Percentiles rank a stretch among this genome's conserved stretches.
phyloP scores from a whole-genome alignment of 2,113 vertebrate species.

The Myrmecophaga tridactyla region DNA sequence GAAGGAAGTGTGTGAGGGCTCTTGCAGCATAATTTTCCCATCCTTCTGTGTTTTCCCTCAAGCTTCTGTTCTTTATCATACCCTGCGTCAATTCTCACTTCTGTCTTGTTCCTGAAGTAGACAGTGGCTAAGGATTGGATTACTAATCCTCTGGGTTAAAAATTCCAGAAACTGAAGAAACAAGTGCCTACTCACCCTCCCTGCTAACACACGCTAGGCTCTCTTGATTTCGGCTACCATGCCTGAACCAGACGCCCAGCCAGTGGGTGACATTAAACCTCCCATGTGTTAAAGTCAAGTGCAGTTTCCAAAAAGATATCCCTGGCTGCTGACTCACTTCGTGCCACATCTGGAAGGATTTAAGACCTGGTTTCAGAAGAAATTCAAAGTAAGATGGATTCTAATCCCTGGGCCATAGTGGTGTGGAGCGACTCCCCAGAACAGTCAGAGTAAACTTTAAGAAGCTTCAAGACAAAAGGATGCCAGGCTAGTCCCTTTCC shows the following conservation, averaged over 20 bases:
- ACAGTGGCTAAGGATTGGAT: not conserved
- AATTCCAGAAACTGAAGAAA: not conserved
- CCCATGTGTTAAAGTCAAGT: not conserved
- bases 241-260: not conserved
- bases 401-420: not conserved
- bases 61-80: not conserved
- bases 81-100: too few relatives aligned
- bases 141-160: not conserved
- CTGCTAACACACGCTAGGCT: not conserved
- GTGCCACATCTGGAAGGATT: not conserved
- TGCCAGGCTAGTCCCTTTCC: not conserved
- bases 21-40: fast-evolving
- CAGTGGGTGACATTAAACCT: not conserved
- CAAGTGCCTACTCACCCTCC: fast-evolving
- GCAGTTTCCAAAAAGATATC: not conserved
- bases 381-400: not conserved
- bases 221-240: not conserved
- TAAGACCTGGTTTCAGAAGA: not conserved
- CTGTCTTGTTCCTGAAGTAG: not conserved
- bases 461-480: not conserved
- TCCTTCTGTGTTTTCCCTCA: not conserved
- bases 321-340: not conserved
- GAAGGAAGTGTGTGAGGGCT: not conserved
- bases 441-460: too few relatives aligned
- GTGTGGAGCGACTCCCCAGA: not conserved